Evolutionary conservation across 2,113 vertebrate genomes (phyloP), one percentile per base, ranked within the genome.

Genomic region (Romanogobio albipinnatus): DNA sequence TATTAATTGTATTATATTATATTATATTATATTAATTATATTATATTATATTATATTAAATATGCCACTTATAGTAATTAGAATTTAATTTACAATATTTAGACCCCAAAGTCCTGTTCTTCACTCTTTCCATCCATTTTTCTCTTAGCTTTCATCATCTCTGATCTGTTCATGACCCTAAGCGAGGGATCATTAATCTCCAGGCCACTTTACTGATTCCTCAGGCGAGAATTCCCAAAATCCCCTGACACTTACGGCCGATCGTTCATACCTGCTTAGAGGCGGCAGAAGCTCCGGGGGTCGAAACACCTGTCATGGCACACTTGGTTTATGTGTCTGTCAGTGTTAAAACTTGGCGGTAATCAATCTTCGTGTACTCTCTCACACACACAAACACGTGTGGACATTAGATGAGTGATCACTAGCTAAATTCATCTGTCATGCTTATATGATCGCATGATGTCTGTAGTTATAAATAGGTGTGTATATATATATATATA

Each of bases 241-340:
- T 76, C 81, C 75, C 58, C n/a, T 1, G 58, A 76, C 81, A 83
- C 81, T 83, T 76, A 73, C 56, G 70, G 70, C 70, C 51, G 15
- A 62, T 9, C 62, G 33, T 80, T 29, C 62, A 82, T 70, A 70
- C 58, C 47, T 29, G 76, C 68, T 74, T 33, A n/a, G 74, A 22
- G 59, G 29, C 47, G 7, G 26, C 71, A 17, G 7, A n/a, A 14
- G 39, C 56, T n/a, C 76, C 75, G 2, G 43, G 39, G 51, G 61
- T 9, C 79, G 36, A 70, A 71, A 75, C 81, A 71, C 77, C 74
- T 68, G 62, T 81, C 76, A 81, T 43, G n/a, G 36, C 66, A 74
- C 3, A 73, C 53, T 33, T 81, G 70, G 58, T 86, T 81, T 88
- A 81, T 86, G 70, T 84, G 81, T 86, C 81, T 84, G 70, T 59